Base-by-base conservation (phyloP, 2,113 vertebrate genomes). In the Caranx melampygus region DNA sequence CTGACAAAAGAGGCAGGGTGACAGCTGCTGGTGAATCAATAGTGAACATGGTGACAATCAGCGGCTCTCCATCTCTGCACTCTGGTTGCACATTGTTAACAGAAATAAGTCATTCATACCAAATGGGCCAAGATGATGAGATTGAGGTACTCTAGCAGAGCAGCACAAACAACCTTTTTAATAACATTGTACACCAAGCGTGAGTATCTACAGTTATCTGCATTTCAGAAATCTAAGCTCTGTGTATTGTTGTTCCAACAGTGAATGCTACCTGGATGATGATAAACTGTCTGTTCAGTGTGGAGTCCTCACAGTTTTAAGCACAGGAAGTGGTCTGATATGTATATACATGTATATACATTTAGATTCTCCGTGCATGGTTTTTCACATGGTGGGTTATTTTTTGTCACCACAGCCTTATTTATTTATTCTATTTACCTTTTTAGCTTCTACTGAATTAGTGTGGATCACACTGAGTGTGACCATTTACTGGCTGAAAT, bases 1-100 rank as follows among this genome's bases (percentile, higher is more conserved):
- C 33, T 86, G 77, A 79, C 87, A 81, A 88, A 76, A 85, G 82
- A 67, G 75, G 70, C 55, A 31, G 16, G 68, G 3, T 83, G 86
- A 86, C 78, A 49, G 73, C 76, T 62, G 73, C 45, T 75, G 64
- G 85, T 82, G 83, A 92, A 92, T 94, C 59, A 80, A 83, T 84
- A 79, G 5, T 66, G 79, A 88, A 76, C 72, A 72, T 35, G 20
- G 33, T 88, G 51, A 89, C 85, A 91, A 71, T 65, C 71, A 18
- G 62, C 42, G 21, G 31, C 58, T 72, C 92, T 93, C 57, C 62
- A 79, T 84, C 76, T 49, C 5, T n/a, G 2, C 21, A 73, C 42
- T 86, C 37, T 76, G 66, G 45, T 87, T 86, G 86, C 83, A 89
- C 62, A 26, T 92, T 86, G 77, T 86, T 92, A 91, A 61, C 26